Base-by-base conservation (phyloP, 2,113 vertebrate species). In the Phoenicopterus ruber region DNA sequence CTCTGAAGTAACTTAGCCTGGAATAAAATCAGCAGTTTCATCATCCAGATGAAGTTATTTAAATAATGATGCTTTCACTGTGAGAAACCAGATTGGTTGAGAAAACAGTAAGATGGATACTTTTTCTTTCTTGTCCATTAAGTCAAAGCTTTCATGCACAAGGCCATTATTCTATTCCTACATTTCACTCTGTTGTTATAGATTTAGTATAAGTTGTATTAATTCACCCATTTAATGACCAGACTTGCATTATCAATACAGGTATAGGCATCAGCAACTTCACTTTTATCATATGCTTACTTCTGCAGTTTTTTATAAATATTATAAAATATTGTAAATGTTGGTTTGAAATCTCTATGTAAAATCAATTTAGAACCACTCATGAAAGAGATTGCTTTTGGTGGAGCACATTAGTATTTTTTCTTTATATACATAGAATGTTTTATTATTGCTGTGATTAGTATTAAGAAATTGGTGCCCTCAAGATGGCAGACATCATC, bases 1-100 rank as follows among this genome's bases (percentile, higher is more conserved):
- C 46, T 59, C 50, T 57, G 61, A 90, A 95, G 74, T 88, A 87
- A 93, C 24, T 91, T 83, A 87, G 26, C 15, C 26, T 74, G 57
- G 49, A 91, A 95, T 82, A 50, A 94, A 94, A 95, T 90, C 52
- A 88, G 49, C n/a, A 93, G 29, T 81, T 96, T 97, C 83, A 84
- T 88, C 52, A 93, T 92, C 57, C 8, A 69, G 26, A 95, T 88
- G 58, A 96, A 86, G 61, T 93, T 90, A 74, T 90, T 97, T 96
- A 90, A 94, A 80, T 95, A 92, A 92, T 77, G 40, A 85, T 93
- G 58, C 78, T 70, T 95, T 92, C 85, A 42, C 62, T 93, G 58
- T 59, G 49, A 88, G 66, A 93, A 95, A 90, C 82, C 85, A 88
- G 38, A 47, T 31, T 52, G 74, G 22, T 86, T 90, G 74, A 96